These are phyloP conservation scores for Drosophila melanocephala DNA, from an alignment of 2,888 invertebrate genomes.

Conservation along the genomic window DNA sequence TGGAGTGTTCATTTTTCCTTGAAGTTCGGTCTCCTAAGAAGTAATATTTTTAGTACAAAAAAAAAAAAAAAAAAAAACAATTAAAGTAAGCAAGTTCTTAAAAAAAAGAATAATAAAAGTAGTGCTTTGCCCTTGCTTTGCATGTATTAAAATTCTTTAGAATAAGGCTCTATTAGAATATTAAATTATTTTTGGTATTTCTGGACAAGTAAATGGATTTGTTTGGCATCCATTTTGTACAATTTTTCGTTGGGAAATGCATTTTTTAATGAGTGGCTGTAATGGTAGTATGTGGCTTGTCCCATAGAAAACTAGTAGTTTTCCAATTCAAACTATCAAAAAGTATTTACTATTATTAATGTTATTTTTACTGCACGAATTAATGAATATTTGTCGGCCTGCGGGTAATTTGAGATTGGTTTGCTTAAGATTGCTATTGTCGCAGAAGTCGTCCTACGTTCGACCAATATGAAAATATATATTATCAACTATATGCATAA, in stretches of 20 bases:
- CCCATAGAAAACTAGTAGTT: too few species aligned
- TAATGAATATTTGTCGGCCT: too few species aligned
- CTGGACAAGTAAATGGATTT: background rate
- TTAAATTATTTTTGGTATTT: background rate
- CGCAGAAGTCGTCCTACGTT: too few species aligned
- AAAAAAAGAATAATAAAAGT: background rate
- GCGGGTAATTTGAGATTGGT: too few species aligned
- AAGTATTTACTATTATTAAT: too few species aligned
- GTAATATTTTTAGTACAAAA: background rate
- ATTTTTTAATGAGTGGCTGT: too few species aligned
- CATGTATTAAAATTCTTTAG: background rate
- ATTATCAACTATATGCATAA: background rate
- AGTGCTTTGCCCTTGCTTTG: background rate
- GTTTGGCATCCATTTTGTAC: too few species aligned
- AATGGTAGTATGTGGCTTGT: too few species aligned
- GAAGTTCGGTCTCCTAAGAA: background rate
- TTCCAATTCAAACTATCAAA: too few species aligned
- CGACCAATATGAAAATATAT: too few species aligned
- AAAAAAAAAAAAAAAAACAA: background rate
- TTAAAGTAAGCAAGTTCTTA: background rate
- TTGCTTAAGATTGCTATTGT: background rate
- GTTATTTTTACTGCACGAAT: too few species aligned
- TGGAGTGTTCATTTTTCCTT: background rate
- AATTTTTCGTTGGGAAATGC: too few species aligned
- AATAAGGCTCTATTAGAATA: background rate